These are phyloP conservation scores for Oncopodura yosiiana DNA, from an alignment of 1,140 invertebrate species.

Conservation along the genomic window DNA sequence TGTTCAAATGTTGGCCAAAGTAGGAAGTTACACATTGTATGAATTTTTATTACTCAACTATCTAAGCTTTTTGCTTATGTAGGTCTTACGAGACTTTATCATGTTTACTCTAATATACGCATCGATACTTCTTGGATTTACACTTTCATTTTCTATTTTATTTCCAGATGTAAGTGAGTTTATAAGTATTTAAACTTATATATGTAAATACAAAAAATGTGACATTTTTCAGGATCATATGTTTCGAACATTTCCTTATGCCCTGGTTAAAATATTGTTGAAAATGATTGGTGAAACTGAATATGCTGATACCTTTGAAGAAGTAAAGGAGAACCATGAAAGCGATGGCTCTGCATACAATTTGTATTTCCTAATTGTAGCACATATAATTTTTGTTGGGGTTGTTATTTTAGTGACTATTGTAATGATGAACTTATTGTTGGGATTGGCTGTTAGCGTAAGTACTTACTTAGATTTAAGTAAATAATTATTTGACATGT, in stretches of 20 bases:
- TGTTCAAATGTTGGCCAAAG: slow-evolving; percentile 23
- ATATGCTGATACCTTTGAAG: background rate
- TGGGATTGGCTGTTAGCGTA: slow-evolving; percentile 4
- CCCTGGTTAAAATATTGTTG: slow-evolving; percentile 2
- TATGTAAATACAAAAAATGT: background rate
- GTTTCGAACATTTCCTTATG: background rate
- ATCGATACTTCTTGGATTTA: background rate
- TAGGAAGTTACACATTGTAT: background rate
- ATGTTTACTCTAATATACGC: slow-evolving; percentile 2
- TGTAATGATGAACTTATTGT: background rate
- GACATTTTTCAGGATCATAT: slow-evolving; percentile 1
- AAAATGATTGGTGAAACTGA: slow-evolving; percentile 3
- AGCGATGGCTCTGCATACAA: too few species aligned
- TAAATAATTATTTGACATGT: background rate
- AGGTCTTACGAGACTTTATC: slow-evolving; percentile 4
- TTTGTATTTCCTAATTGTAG: background rate
- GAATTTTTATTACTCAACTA: background rate
- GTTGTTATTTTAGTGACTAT: slow-evolving; percentile 9
- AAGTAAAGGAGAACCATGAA: background rate
- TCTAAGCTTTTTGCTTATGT: background rate
- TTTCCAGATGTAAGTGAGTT: background rate
- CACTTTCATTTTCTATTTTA: background rate
- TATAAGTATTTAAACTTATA: background rate
- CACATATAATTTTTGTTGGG: background rate
- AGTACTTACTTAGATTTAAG: background rate